Base-by-base conservation (phyloP, 2,888 invertebrate genomes). In the Drosophila leonis region DNA sequence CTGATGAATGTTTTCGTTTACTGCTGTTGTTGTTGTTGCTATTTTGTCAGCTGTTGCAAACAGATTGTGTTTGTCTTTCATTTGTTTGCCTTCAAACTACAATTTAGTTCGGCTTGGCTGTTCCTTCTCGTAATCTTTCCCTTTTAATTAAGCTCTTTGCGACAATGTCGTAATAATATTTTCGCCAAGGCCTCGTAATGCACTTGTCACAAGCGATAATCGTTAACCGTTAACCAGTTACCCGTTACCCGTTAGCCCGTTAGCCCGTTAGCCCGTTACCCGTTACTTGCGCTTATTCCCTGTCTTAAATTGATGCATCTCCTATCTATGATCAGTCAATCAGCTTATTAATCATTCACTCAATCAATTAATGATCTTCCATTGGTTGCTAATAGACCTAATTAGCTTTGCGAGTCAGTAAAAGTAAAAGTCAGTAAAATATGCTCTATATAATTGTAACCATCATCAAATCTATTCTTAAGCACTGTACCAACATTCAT, bases 41-140 rank as follows among this genome's bases (percentile, higher is more conserved):
- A 41, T 78, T 78, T 78, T 78, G 65, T 59, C 66, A 77, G 78
- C 71, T 76, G 76, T 20, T 69, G 52, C 59, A 59, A 78, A 44
- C 74, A 52, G 39, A 70, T 70, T 65, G 60, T 70, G 65, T 74
- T 78, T 74, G 60, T 46, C 59, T 52, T 49, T 27, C 65, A 60
- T 61, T 60, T 24, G 24, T 63, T 65, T 20, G 4, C n/a, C 37
- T 39, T 42, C 37, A 64, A 52, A 39, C 54, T 3, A 35, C 68
- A 52, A 56, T 41, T 68, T 46, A 54, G 51, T 62, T 62, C 55
- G 24, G 27, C 29, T 20, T 20, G 42, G 24, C 51, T 13, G 48
- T 49, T 35, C 35, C 27, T 49, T 35, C 35, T 31, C 64, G 41
- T 57, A 13, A 13, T 55, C 61, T 52, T 61, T 60, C 54, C 56